A percentile compares a stretch with the other conserved stretches of the same genome.
phyloP scores from a whole-genome alignment of 2,888 invertebrate species.

The Pardosa pseudoannulata region DNA sequence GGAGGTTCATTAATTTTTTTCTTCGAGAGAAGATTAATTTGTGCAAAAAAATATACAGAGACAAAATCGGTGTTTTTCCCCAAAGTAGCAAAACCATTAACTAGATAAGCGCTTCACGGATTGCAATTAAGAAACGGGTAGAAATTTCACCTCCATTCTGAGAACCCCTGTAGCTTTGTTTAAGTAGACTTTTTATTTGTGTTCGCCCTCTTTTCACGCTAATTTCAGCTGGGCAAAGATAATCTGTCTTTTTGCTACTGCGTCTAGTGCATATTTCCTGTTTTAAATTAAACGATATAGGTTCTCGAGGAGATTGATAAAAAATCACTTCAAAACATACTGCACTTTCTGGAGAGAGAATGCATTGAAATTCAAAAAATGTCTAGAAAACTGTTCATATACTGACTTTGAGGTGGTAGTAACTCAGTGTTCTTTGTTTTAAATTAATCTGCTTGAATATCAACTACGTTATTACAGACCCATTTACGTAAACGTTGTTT shows the following conservation, averaged over 20 bases:
- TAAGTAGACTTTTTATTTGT: background rate
- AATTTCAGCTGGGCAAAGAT: background rate
- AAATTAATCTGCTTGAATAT: too few species aligned
- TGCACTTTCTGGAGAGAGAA: too few species aligned
- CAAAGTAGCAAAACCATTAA: slow-evolving; percentile 25
- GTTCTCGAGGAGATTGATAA: too few species aligned
- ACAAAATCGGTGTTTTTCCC: slow-evolving; percentile 35
- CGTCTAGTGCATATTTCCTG: background rate
- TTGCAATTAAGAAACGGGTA: slow-evolving; percentile 52
- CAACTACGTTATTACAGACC: too few species aligned
- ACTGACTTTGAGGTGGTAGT: too few species aligned
- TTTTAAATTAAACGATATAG: too few species aligned
- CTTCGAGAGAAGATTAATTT: slow-evolving; percentile 56
- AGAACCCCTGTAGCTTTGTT: background rate
- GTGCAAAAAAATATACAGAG: slow-evolving; percentile 40
- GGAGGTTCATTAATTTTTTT: slow-evolving; percentile 63
- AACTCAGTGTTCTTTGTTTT: too few species aligned
- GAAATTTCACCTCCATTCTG: slow-evolving; percentile 1
- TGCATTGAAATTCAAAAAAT: too few species aligned
- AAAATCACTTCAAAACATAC: too few species aligned
- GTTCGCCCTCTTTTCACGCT: background rate
- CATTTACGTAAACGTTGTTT: too few species aligned
- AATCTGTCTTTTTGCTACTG: background rate
- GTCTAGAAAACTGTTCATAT: too few species aligned
- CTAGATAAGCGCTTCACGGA: slow-evolving; percentile 36